A percentile compares a stretch with the other conserved stretches of the same genome.
Evolutionary conservation across 2,888 invertebrate genomes (phyloP).

Genomic region (Protophormia terraenovae): DNA sequence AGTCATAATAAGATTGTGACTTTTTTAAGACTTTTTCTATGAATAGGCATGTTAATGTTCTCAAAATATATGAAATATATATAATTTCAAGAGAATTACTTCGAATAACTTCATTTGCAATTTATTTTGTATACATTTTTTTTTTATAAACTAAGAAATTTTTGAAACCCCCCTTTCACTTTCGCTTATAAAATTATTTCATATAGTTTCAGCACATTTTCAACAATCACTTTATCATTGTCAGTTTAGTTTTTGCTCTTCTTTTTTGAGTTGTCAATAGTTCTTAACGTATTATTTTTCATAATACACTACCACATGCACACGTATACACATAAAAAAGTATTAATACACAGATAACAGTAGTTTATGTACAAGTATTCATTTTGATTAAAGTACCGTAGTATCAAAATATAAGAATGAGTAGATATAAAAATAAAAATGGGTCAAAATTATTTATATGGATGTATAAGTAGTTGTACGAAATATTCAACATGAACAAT

Average conservation of each 20-base stretch:
- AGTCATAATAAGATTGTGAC: too few species aligned
- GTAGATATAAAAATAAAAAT: neutral
- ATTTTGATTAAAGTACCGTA: constrained; percentile 27
- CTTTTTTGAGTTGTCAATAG: constrained; percentile 44
- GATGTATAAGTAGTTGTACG: neutral
- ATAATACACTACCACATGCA: constrained; percentile 15
- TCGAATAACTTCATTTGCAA: too few species aligned
- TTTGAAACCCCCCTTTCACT: neutral
- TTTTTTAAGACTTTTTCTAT: too few species aligned
- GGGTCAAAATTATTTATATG: constrained; percentile 9
- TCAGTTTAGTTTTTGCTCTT: constrained; percentile 20
- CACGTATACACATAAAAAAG: too few species aligned
- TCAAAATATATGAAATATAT: too few species aligned
- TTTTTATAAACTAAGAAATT: neutral
- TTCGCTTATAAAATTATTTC: neutral
- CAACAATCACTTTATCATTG: constrained; percentile 59
- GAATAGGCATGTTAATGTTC: too few species aligned
- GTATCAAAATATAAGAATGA: neutral
- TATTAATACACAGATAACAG: neutral
- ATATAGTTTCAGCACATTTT: constrained; percentile 36
- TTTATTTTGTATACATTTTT: too few species aligned
- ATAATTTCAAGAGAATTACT: too few species aligned
- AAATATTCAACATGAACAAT: constrained; percentile 39
- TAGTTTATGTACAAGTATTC: neutral
- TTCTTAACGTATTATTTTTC: constrained; percentile 43